Base-by-base conservation (phyloP, 2,797 vertebrate genomes). In the Sandelia bainsii region DNA sequence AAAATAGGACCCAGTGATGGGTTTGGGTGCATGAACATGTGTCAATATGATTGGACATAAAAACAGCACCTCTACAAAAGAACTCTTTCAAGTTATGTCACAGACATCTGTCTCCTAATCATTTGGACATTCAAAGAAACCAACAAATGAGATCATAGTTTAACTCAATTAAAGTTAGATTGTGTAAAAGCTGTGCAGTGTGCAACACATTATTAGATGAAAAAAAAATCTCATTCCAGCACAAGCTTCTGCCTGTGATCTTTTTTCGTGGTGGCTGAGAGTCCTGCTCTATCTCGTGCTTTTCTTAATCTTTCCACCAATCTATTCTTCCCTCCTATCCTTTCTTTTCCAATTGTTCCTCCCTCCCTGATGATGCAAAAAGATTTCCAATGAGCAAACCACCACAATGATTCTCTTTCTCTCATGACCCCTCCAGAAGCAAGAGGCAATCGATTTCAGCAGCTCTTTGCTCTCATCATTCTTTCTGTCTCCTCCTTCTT, bases 351-450 rank as follows among this genome's bases (percentile, higher is more conserved):
- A 48, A 40, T 48, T 64, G 4, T 69, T 53, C 49, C 75, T 80
- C 57, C 54, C 58, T 77, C 74, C 73, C 80, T 54, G 82, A 80
- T 84, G 58, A 92, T 86, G 83, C 66, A 65, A 79, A 91, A 87
- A 84, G 87, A 90, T 91, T 91, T 87, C 82, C 84, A 90, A 89
- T 92, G 84, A 79, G 72, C 58, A 13, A 59, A 79, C 74, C 83
- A 72, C 79, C 71, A 79, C 75, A 85, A 79, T 83, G 79, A 87
- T 82, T 72, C 81, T 86, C 79, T 66, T 39, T 39, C 45, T 44
- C 62, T 51, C 39, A 13, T 60, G 60, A 72, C 51, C 52, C 56
- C 14, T 12, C 34, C 77, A 79, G 22, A 84, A 81, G 80, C 79
- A 75, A 87, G 80, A 87, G 77, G 50, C 74, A 77, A 92, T 93